Evolutionary conservation across 23 tunicate genomes (phyloP).

Genomic region (Styela plicata): DNA sequence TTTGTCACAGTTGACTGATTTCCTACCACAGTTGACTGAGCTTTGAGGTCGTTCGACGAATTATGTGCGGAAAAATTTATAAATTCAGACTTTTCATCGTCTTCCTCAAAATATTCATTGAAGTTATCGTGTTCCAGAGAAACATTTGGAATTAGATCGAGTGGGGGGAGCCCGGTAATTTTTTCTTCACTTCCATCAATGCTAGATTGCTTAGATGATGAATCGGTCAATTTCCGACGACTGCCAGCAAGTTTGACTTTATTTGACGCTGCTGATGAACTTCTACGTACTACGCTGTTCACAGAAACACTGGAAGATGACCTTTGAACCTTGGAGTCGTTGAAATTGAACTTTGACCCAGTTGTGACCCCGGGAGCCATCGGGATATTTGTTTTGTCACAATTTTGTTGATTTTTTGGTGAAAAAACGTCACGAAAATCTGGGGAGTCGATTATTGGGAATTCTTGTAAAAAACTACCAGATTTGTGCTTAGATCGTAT

Average conservation of each 20-base stretch:
- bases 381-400: too few relatives aligned
- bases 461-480: neutral
- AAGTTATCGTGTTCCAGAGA: constrained; percentile 67
- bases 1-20: neutral
- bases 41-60: constrained; percentile 3
- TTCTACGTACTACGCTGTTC: neutral
- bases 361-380: neutral
- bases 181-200: neutral
- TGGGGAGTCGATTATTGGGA: neutral
- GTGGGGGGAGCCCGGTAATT: constrained; percentile 15
- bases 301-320: neutral
- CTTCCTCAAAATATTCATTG: constrained; percentile 50
- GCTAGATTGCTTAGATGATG: constrained; percentile 10
- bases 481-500: neutral
- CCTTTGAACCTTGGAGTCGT: constrained; percentile 14
- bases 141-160: constrained; percentile 66
- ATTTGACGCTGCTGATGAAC: constrained; percentile 9
- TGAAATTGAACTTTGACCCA: constrained; percentile 31
- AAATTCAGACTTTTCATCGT: neutral
- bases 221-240: constrained; percentile 36
- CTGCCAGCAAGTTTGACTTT: constrained; percentile 29
- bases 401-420: neutral
- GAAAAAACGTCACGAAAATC: neutral
- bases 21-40: neutral
- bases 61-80: neutral